Base-by-base conservation (phyloP, 2,797 vertebrate genomes). In the Enteromius viviparus region DNA sequence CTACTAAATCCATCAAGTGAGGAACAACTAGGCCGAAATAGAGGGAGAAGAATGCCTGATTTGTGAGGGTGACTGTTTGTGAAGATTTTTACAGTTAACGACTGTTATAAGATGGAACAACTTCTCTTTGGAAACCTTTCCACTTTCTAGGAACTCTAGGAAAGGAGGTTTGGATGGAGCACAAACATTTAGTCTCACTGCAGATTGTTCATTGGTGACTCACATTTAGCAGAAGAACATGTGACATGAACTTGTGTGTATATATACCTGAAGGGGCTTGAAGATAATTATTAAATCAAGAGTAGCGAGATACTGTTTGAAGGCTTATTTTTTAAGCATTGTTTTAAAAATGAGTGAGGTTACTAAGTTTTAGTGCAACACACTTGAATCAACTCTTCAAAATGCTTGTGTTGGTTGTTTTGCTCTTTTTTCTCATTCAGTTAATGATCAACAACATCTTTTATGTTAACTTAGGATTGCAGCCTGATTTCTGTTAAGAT, bases 1-100 rank as follows among this genome's bases (percentile, higher is more conserved):
- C 90, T 93, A 92, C 72, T 85, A 42, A 64, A 78, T 70, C 1
- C 32, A 86, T 80, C 71, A 93, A 94, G 92, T 84, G 71, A 83
- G 64, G 85, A 86, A 86, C 62, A 88, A 89, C 26, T 86, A 37
- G 53, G 89, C 87, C 87, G 89, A 89, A 80, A 58, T 17, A 2
- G 70, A 85, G 37, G 23, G 32, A 70, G 29, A 74, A 65, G 14
- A 8, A 55, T 70, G 21, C 15, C 5, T 40, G 45, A 64, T 23
- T 4, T 53, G 29, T 23, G 29, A 49, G 53, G 14, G n/a, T 34
- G 19, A 62, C 8, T n/a, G 40, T 49, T 72, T 79, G 34, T 5
- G 1, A 58, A 69, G n/a, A 21, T 40, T n/a, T 71, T 62, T 10
- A 26, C 11, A 1, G 19, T 37, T 21, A 40, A 6, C 23, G 34